Base-by-base conservation (phyloP, 2,113 vertebrate species). In the Speoplatyrhinus poulsoni region DNA sequence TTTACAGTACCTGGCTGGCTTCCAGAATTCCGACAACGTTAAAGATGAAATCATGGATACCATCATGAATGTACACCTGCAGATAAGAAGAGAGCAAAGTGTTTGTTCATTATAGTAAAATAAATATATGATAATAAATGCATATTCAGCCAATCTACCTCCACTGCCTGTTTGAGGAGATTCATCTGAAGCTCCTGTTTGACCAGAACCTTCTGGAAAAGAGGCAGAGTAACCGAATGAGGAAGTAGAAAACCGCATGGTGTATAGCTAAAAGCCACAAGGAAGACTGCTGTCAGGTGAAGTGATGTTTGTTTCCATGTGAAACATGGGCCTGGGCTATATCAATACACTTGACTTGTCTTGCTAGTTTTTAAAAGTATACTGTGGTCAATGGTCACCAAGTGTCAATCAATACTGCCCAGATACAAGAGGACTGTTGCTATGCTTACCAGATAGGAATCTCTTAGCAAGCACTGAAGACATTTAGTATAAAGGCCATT, bases 121-220 rank as follows among this genome's bases (percentile, higher is more conserved):
- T n/a, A n/a, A n/a, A n/a, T n/a, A n/a, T 41, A 41, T 7, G 26
- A 41, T 5, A 8, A 8, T 8, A 41, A 8, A 8, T 41, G 36
- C 7, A 8, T 41, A 5, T 3, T 15, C 11, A 26, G 46, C 1
- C 53, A 59, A 63, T 92, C 89, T 88, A 99, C 98, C 94, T 99
- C 98, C 47, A 99, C 97, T 0, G 97, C 96, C 90, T 99, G 96
- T 77, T 99, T 98, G 79, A 99, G 95, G 58, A 98, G 86, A 72
- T 90, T 95, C 96, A 98, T 97, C 90, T 98, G 96, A 60, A 94
- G 86, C 79, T 98, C 96, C 89, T 98, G 96, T 85, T 95, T 97
- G 11, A 94, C 93, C 69, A 97, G 92, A 79, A 95, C 79, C 83
- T 95, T 97, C 98, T 99, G 78, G 71, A 85, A 84, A 46, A 58